Evolutionary conservation across 2,113 vertebrate species (phyloP).

Genomic region (Seriola quinqueradiata): DNA sequence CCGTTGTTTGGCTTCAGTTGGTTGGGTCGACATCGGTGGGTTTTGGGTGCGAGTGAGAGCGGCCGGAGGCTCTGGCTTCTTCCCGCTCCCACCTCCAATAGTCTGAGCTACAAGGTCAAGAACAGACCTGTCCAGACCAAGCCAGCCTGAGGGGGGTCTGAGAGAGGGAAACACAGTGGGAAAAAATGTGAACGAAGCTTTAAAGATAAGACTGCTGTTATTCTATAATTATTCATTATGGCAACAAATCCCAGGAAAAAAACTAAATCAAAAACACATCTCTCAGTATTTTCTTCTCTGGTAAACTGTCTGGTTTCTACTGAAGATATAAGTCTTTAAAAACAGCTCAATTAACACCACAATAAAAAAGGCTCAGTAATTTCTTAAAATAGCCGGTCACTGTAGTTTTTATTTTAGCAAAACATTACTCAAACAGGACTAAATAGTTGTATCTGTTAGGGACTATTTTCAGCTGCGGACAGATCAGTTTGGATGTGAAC

Average conservation of each 20-base stretch:
- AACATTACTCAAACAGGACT: too few species aligned
- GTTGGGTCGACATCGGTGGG: neutral
- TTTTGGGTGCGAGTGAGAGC: conserved; percentile 42
- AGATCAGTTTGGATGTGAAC: too few species aligned
- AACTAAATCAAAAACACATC: neutral
- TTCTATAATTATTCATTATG: too few species aligned
- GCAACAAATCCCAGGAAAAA: neutral
- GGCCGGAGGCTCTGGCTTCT: conserved; percentile 73
- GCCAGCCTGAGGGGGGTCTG: conserved; percentile 94
- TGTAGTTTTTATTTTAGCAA: too few species aligned
- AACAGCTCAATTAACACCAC: too few species aligned
- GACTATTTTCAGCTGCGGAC: too few species aligned
- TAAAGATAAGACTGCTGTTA: neutral
- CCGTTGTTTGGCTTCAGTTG: conserved; percentile 20
- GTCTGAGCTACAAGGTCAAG: conserved; percentile 92
- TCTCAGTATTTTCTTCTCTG: too few species aligned
- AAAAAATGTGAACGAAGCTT: neutral
- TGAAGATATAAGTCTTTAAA: too few species aligned
- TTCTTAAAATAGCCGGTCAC: too few species aligned
- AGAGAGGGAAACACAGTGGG: neutral
- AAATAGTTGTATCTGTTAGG: too few species aligned
- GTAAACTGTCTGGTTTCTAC: too few species aligned
- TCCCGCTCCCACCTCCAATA: conserved; percentile 85
- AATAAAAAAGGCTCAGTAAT: too few species aligned
- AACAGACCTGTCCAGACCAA: conserved; percentile 91